These are phyloP conservation scores for Ambastaia sidthimunki DNA, from an alignment of 2,797 vertebrate genomes.

Conservation along the genomic window DNA sequence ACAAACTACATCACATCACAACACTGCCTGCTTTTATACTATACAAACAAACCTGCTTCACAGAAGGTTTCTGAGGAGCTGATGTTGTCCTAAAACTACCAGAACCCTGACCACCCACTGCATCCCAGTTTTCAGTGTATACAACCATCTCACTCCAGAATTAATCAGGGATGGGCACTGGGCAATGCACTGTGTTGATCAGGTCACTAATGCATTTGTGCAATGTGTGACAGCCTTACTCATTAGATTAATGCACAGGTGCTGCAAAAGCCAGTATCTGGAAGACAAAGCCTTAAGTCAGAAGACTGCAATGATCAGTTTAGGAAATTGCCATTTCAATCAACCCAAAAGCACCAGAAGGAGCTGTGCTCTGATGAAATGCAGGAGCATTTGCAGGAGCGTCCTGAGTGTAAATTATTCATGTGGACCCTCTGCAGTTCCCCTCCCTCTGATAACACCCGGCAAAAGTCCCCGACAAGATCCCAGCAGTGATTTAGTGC, in stretches of 20 bases:
- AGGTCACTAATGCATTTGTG: slow-evolving; percentile 28
- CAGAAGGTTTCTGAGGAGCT: not conserved
- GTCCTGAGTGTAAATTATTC: slow-evolving; percentile 41
- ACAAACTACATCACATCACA: not conserved
- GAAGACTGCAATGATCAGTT: slow-evolving; percentile 37
- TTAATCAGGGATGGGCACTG: not conserved
- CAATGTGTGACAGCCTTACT: slow-evolving; percentile 1
- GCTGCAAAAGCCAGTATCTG: not conserved
- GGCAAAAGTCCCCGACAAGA: slow-evolving; percentile 13
- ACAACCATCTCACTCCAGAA: not conserved
- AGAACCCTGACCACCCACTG: not conserved
- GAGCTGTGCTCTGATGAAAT: slow-evolving; percentile 30
- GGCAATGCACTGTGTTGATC: slow-evolving; percentile 9
- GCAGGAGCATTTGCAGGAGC: slow-evolving; percentile 6
- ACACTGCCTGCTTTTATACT: not conserved
- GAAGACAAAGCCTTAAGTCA: not conserved
- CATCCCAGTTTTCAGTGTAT: not conserved
- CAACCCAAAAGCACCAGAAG: slow-evolving; percentile 29
- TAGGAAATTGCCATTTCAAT: slow-evolving; percentile 50
- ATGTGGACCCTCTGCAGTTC: slow-evolving; percentile 18
- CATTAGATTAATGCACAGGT: slow-evolving; percentile 30
- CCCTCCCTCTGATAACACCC: slow-evolving; percentile 24
- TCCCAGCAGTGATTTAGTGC: slow-evolving; percentile 41
- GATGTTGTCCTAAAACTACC: not conserved
- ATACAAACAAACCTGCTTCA: not conserved